Conservation (phyloP, 2,888 invertebrate species). For the Spodoptera picta region DNA sequence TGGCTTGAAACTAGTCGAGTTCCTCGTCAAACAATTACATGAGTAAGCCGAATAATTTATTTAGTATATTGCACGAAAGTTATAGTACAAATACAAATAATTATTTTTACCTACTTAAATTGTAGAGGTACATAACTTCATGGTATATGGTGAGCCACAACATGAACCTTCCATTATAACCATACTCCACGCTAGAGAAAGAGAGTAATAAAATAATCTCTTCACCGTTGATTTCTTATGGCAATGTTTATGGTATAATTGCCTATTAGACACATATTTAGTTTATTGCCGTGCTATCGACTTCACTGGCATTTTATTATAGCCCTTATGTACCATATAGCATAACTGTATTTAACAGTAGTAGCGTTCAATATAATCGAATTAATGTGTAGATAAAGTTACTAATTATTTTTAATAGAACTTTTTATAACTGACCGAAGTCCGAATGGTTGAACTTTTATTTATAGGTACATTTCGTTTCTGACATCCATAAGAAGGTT, state of each 20-base stretch:
- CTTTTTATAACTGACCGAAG: no score
- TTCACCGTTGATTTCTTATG: conserved; percentile 44
- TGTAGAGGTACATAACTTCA: no score
- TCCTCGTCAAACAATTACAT: no score
- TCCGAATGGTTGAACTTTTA: no score
- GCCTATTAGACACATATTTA: conserved; percentile 60
- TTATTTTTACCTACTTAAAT: no score
- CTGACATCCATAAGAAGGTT: no score
- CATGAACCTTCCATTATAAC: conserved; percentile 16
- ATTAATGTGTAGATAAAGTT: not conserved
- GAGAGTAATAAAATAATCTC: conserved; percentile 54
- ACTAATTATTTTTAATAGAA: not conserved
- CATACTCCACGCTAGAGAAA: conserved; percentile 21
- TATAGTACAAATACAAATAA: no score
- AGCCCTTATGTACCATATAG: conserved; percentile 28
- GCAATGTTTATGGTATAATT: conserved; percentile 65
- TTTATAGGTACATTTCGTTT: no score
- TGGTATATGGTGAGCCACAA: not conserved
- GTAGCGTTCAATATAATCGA: conserved; percentile 36
- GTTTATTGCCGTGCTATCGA: conserved; percentile 56
- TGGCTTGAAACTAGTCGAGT: no score
- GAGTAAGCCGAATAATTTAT: no score
- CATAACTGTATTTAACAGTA: conserved; percentile 40
- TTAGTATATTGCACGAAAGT: no score
- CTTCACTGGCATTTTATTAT: conserved; percentile 44